A percentile compares a stretch with the other conserved stretches of the same genome.
phyloP scores from a whole-genome alignment of 2,113 vertebrate species.

The Hypomesus transpacificus region DNA sequence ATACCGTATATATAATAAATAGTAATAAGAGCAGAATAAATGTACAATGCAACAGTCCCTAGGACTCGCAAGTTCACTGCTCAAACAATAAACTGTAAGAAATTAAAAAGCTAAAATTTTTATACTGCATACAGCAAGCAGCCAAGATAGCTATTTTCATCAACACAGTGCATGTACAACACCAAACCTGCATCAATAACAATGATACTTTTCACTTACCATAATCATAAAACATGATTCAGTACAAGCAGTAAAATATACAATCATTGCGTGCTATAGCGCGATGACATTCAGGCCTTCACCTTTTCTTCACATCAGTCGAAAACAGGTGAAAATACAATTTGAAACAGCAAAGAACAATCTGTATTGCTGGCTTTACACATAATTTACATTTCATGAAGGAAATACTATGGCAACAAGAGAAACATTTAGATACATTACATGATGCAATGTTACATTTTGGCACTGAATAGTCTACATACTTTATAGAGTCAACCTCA shows the following conservation, averaged over 20 bases:
- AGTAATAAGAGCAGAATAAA: constrained; percentile 67
- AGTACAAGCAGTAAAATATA: constrained; percentile 79
- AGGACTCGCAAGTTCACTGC: constrained; percentile 61
- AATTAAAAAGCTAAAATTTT: constrained; percentile 56
- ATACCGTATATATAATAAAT: constrained; percentile 69
- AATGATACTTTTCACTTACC: constrained; percentile 70
- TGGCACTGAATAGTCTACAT: constrained; percentile 72
- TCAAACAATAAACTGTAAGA: constrained; percentile 68
- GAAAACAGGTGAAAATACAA: constrained; percentile 62
- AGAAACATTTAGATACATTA: constrained; percentile 68
- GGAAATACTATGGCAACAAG: constrained; percentile 70
- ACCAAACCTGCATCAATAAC: constrained; percentile 72
- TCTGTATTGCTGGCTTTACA: constrained; percentile 68
- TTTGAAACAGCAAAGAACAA: constrained; percentile 70
- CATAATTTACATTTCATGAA: constrained; percentile 47
- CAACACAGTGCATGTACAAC: constrained; percentile 78
- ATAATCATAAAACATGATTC: constrained; percentile 66
- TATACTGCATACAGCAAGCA: constrained; percentile 75
- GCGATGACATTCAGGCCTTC: constrained; percentile 73
- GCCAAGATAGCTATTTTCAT: constrained; percentile 70
- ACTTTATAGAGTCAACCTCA: constrained; percentile 68
- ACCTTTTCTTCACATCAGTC: constrained; percentile 59
- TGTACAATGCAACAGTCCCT: constrained; percentile 69
- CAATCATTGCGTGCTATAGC: constrained; percentile 78
- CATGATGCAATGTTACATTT: constrained; percentile 73